Conservation (phyloP, 2,888 invertebrate species). For the Cosmorhoe ocellata region DNA sequence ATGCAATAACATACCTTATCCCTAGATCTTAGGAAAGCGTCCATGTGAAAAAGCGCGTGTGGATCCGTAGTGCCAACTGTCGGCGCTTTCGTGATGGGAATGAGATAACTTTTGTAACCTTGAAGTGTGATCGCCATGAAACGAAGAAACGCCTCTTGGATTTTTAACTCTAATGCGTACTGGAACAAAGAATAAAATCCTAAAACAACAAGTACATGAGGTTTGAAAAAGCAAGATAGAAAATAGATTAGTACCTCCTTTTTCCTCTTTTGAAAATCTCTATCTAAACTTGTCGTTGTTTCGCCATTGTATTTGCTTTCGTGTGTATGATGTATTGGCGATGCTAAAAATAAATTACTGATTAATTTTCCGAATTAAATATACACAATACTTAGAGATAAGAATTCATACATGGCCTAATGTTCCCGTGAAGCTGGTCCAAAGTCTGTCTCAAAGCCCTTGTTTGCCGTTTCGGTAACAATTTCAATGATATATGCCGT, state of each 20-base stretch:
- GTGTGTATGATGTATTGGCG: slow-evolving; percentile 69
- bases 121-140: slow-evolving; percentile 97
- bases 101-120: slow-evolving; percentile 93
- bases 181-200: slow-evolving; percentile 56
- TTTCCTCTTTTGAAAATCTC: slow-evolving; percentile 90
- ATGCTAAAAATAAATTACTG: slow-evolving; percentile 49
- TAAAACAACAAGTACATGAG: neutral
- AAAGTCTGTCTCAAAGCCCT: slow-evolving; percentile 90
- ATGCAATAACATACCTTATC: too few relatives aligned
- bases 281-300: slow-evolving; percentile 87
- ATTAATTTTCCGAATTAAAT: neutral
- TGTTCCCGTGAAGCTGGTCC: slow-evolving; percentile 87
- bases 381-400: neutral
- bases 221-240: neutral
- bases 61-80: slow-evolving; percentile 97
- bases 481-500: slow-evolving; percentile 88
- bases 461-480: slow-evolving; percentile 93
- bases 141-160: slow-evolving; percentile 97
- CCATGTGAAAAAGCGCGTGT: slow-evolving; percentile 96
- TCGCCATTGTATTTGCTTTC: slow-evolving; percentile 77
- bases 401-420: slow-evolving; percentile 69
- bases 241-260: slow-evolving; percentile 84
- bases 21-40: slow-evolving; percentile 92
- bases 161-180: slow-evolving; percentile 94
- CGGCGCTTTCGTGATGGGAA: slow-evolving; percentile 97